phyloP scores from a whole-genome alignment of 1,140 invertebrate genomes.

The Eriosoma lanigerum region DNA sequence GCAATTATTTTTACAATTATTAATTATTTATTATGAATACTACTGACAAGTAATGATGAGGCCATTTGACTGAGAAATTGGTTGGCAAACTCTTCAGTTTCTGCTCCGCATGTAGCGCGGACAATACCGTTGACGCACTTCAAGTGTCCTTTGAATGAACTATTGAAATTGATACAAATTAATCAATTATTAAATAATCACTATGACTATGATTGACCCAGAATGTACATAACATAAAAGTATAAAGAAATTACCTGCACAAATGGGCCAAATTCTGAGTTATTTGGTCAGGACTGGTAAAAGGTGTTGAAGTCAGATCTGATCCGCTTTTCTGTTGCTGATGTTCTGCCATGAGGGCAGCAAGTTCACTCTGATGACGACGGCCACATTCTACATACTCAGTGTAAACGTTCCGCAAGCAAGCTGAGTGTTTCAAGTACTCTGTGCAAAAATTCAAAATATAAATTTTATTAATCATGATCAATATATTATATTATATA shows the following conservation, averaged over 20 bases:
- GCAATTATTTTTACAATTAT: no score
- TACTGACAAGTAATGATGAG: constrained; percentile 17
- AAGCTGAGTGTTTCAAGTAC: constrained; percentile 29
- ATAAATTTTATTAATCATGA: no score
- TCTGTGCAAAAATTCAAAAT: neutral
- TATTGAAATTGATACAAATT: neutral
- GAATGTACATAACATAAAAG: no score
- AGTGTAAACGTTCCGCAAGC: neutral
- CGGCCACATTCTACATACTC: constrained; percentile 23
- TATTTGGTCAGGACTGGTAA: neutral
- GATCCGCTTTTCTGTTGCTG: neutral
- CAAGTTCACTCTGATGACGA: neutral
- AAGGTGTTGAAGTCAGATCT: neutral
- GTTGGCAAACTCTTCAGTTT: constrained; percentile 34
- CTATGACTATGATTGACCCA: no score
- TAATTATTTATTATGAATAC: no score
- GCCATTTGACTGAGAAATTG: constrained; percentile 44
- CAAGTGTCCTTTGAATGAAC: constrained; percentile 35
- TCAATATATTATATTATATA: no score
- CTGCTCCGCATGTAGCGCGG: neutral
- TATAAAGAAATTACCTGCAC: neutral
- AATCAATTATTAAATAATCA: neutral
- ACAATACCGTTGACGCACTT: constrained; percentile 24
- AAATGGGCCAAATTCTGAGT: constrained; percentile 10
- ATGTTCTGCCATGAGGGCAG: neutral